Base-by-base conservation (phyloP, 2,113 vertebrate genomes). In the Amblyornis subalaris region DNA sequence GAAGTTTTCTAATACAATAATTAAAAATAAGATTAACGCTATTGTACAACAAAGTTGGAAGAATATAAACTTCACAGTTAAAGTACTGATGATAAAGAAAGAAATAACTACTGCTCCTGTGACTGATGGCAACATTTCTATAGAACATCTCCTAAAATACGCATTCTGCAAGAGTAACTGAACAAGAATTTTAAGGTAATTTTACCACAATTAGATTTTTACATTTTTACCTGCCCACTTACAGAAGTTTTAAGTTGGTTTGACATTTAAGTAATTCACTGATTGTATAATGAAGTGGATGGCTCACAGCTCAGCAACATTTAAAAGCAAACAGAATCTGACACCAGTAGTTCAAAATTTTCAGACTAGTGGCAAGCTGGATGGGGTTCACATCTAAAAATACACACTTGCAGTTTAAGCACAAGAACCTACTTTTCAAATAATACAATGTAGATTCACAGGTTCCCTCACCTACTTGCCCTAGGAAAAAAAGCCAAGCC, bases 41-140 rank as follows among this genome's bases (percentile, higher is more conserved):
- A 36, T 72, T 93, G 80, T 85, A 94, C 83, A 96, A 88, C 33
- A 25, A 88, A 84, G 45, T 31, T 80, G 48, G 87, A 89, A 76
- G 70, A 85, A 72, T n/a, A 51, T n/a, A 22, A 62, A 71, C 66
- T 85, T 86, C 80, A 88, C 47, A 60, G 54, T 31, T 82, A 14
- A 78, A 86, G n/a, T 36, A 60, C 0, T 4, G 4, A 85, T 24
- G 33, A 54, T 84, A 79, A 94, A 71, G 73, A 45, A 80, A 86
- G 74, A 61, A 96, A 91, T 81, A 97, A 94, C 96, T 97, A 97
- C 96, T 97, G 96, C 96, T 98, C 96, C 96, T 96, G 89, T 91
- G 81, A 96, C 62, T 87, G 88, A 96, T 64, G 84, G 83, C 82
- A 97, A 96, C 94, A 94, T 74, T 93, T 65, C 71, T 90, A 93